phyloP scores from a whole-genome alignment of 2,113 vertebrate genomes.

The Colius striatus region DNA sequence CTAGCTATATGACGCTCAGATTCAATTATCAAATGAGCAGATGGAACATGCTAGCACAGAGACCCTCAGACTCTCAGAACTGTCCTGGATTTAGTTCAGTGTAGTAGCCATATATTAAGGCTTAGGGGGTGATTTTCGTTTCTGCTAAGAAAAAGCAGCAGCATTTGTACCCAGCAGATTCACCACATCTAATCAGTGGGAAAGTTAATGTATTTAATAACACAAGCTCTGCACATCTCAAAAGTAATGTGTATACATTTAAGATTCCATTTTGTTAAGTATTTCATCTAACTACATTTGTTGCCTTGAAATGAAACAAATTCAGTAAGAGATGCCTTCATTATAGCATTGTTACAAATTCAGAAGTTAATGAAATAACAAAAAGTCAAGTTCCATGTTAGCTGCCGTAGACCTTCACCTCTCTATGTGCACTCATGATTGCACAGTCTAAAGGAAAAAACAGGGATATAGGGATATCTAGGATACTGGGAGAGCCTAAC shows the following conservation, averaged over 20 bases:
- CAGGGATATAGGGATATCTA: background rate
- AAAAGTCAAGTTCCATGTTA: background rate
- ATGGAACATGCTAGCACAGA: background rate
- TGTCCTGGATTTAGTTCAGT: background rate
- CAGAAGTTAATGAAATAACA: background rate
- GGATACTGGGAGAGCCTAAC: background rate
- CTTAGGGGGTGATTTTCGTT: background rate
- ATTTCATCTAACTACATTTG: background rate
- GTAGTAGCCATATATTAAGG: background rate
- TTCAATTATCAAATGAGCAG: background rate
- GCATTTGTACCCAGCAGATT: background rate
- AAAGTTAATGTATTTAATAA: background rate
- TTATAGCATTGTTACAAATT: background rate
- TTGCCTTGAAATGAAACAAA: background rate
- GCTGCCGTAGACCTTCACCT: background rate
- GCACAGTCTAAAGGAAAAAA: background rate
- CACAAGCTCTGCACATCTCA: background rate
- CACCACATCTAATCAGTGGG: background rate
- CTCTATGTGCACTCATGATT: background rate
- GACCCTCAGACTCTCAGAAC: background rate
- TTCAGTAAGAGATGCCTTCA: background rate
- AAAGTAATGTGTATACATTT: accelerated
- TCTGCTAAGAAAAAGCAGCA: background rate
- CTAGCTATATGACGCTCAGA: background rate
- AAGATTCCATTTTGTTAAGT: background rate